Percentiles rank a stretch among this genome's conserved stretches.
phyloP scores from a whole-genome alignment of 23 tunicate genomes.

The Styela plicata region DNA sequence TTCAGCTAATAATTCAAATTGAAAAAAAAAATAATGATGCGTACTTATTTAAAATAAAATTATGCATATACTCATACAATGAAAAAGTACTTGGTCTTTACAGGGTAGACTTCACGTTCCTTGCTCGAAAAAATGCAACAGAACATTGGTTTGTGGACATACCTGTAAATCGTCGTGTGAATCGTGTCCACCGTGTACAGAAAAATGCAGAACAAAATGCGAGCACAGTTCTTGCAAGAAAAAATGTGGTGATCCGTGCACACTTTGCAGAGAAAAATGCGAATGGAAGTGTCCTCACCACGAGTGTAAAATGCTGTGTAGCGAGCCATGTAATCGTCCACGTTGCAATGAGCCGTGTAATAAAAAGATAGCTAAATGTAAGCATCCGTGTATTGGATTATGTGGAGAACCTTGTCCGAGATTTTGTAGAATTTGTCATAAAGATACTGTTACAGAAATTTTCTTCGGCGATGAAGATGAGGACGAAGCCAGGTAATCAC shows the following conservation, averaged over 20 bases:
- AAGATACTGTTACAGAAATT: constrained; percentile 63
- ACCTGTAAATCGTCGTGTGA: constrained; percentile 53
- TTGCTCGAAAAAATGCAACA: constrained; percentile 50
- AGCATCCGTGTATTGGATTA: constrained; percentile 74
- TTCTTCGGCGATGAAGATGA: constrained; percentile 95
- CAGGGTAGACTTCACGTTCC: constrained; percentile 74
- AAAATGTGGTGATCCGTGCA: constrained; percentile 59
- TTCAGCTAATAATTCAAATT: no score
- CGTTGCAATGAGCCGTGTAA: constrained; percentile 66
- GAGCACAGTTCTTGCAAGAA: constrained; percentile 69
- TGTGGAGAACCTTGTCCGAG: constrained; percentile 92
- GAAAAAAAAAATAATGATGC: no score
- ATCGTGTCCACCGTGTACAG: constrained; percentile 76
- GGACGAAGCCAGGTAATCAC: constrained; percentile 68
- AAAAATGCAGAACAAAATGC: constrained; percentile 67
- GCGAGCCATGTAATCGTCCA: constrained; percentile 74
- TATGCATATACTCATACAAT: not conserved
- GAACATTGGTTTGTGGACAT: constrained; percentile 87
- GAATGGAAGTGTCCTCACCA: constrained; percentile 69
- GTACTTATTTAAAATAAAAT: no score
- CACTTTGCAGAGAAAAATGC: constrained; percentile 69
- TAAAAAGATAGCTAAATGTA: constrained; percentile 44
- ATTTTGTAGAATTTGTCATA: constrained; percentile 68
- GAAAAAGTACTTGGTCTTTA: not conserved
- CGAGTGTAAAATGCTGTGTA: constrained; percentile 50